Base-by-base conservation (phyloP, 2,113 vertebrate genomes). In the Otolemur garnettii region DNA sequence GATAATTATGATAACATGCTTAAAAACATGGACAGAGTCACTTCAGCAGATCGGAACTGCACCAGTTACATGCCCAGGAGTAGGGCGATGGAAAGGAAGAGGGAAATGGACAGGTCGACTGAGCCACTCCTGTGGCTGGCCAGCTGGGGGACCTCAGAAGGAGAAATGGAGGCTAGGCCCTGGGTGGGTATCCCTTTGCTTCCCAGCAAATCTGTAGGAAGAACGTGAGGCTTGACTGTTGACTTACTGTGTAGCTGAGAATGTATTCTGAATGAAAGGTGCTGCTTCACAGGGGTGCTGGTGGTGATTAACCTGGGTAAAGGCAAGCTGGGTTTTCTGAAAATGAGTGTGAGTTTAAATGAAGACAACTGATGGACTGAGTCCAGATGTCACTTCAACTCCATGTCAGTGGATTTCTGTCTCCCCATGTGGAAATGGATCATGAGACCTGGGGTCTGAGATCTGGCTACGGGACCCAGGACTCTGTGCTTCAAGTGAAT, bases 21-120 rank as follows among this genome's bases (percentile, higher is more conserved):
- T 77, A 45, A 35, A 59, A 24, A 17, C n/a, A 33, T 0, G 7
- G 62, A 18, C 12, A 17, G 59, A 7, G 64, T 15, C 42, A 60
- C 50, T 64, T 81, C 59, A 55, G 18, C 0, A 71, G 55, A n/a
- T 86, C 35, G 69, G 57, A 82, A 53, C 77, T 28, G 7, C 26
- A 2, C 11, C 19, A 62, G 55, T 53, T n/a, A 33, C 64, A 55
- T 13, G 59, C n/a, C 66, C 24, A 68, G 18, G 11, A 42, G 59
- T 15, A 33, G 57, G 22, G 69, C 10, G 21, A 26, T 15, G 24
- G 79, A 3, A 13, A 35, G 24, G 22, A 38, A 68, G 53, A 77
- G 4, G 66, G 19, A 22, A 1, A 24, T 17, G 4, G 18, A 11
- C 24, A 57, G 42, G 45, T 8, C 7, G 5, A 22, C 0, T 9